Conservation (phyloP, 2,888 invertebrate species). For the Tiliacea citrago region DNA sequence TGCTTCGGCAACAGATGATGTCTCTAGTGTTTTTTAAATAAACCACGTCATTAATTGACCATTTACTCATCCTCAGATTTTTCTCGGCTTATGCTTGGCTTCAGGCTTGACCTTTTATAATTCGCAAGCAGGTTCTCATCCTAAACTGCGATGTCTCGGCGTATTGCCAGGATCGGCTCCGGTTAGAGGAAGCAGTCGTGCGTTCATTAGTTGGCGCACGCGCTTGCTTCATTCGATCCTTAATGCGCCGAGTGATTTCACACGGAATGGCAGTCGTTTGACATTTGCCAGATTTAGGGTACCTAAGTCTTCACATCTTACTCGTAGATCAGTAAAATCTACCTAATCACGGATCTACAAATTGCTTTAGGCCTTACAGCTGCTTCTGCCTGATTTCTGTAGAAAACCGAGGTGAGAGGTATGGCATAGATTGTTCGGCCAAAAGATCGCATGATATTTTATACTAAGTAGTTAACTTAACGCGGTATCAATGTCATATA, state of each 20-base stretch:
- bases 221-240: slow-evolving; percentile 26
- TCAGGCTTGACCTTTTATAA: neutral
- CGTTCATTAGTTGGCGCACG: slow-evolving; percentile 39
- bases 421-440: neutral
- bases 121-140: slow-evolving; percentile 9
- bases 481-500: neutral
- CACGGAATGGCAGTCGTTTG: slow-evolving; percentile 20
- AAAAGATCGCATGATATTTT: neutral
- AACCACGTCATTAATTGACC: neutral
- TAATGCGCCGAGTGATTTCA: slow-evolving; percentile 45
- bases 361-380: neutral
- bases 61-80: neutral
- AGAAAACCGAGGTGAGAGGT: neutral
- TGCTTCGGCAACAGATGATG: neutral
- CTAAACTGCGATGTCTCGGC: slow-evolving; percentile 17
- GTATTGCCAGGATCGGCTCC: slow-evolving; percentile 38
- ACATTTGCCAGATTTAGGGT: slow-evolving; percentile 22
- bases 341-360: neutral
- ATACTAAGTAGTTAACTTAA: neutral
- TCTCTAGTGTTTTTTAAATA: neutral
- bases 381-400: neutral
- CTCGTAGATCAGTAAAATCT: neutral
- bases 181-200: slow-evolving; percentile 37
- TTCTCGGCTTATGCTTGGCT: too few species aligned
- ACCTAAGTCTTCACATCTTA: slow-evolving; percentile 6